Percentiles rank a stretch among this genome's conserved stretches.
Conservation (phyloP, 2,888 invertebrate genomes). For the Tenthredo livida region DNA sequence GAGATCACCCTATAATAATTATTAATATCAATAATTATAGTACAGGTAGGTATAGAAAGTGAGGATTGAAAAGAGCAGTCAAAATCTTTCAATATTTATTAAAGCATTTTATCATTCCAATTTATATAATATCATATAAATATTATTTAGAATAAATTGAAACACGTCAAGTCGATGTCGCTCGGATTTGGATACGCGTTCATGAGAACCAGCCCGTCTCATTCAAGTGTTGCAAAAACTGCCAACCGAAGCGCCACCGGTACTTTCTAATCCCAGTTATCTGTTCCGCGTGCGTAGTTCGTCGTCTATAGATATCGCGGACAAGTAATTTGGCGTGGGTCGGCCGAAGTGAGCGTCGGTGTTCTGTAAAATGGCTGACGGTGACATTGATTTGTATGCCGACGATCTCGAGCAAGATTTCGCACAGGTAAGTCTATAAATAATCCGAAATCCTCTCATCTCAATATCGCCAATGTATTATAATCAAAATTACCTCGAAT, state of each 20-base stretch:
- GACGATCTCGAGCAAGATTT: constrained; percentile 98
- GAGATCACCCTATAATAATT: background rate
- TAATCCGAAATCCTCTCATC: background rate
- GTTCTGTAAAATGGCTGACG: constrained; percentile 90
- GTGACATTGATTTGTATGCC: constrained; percentile 98
- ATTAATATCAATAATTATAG: background rate
- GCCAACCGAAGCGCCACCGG: background rate
- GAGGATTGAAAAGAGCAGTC: too few species aligned
- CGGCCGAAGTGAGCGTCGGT: constrained; percentile 72
- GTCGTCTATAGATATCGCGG: background rate
- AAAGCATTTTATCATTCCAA: background rate
- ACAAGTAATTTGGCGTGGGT: constrained; percentile 48
- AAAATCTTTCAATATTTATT: background rate
- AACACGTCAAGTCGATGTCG: too few species aligned
- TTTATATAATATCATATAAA: too few species aligned
- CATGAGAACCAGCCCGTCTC: too few species aligned
- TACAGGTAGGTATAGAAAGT: background rate
- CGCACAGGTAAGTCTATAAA: constrained; percentile 82
- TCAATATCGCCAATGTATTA: background rate
- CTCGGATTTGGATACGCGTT: too few species aligned
- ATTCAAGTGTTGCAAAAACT: background rate
- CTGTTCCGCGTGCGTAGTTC: background rate
- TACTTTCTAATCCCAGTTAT: background rate
- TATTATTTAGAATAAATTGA: too few species aligned
- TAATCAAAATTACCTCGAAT: constrained; percentile 24